phyloP scores from a whole-genome alignment of 1,140 invertebrate species.

The Mactra quadrangularis region DNA sequence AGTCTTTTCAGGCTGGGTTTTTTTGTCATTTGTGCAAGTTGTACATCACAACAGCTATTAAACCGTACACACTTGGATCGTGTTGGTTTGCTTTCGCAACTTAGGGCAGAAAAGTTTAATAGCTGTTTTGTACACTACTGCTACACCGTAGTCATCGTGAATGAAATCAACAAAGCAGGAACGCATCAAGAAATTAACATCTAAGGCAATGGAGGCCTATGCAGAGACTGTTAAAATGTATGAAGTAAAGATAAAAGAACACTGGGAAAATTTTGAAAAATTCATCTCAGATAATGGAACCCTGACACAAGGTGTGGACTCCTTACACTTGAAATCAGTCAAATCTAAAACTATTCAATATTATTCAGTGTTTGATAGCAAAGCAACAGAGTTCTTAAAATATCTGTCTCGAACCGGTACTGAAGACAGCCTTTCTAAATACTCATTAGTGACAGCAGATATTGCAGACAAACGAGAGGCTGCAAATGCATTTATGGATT shows the following conservation, averaged over 20 bases:
- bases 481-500: constrained; percentile 17
- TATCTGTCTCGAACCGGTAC: background rate
- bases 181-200: constrained; percentile 17
- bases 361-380: background rate
- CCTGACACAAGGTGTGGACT: background rate
- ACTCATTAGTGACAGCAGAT: background rate
- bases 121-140: constrained; percentile 14
- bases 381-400: constrained; percentile 5
- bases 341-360: constrained; percentile 20
- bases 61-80: constrained; percentile 12
- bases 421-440: background rate
- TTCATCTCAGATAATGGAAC: constrained; percentile 12
- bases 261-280: constrained; percentile 7
- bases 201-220: constrained; percentile 14
- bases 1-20: no score
- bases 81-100: constrained; percentile 6
- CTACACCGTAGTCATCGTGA: background rate
- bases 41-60: constrained; percentile 18
- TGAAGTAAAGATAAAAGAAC: background rate
- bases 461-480: background rate
- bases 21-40: background rate
- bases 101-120: constrained; percentile 23
- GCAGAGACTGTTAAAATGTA: background rate
- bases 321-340: constrained; percentile 21
- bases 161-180: constrained; percentile 7